Evolutionary conservation across 2,113 vertebrate species (phyloP).

Genomic region (Ahaetulla prasina): DNA sequence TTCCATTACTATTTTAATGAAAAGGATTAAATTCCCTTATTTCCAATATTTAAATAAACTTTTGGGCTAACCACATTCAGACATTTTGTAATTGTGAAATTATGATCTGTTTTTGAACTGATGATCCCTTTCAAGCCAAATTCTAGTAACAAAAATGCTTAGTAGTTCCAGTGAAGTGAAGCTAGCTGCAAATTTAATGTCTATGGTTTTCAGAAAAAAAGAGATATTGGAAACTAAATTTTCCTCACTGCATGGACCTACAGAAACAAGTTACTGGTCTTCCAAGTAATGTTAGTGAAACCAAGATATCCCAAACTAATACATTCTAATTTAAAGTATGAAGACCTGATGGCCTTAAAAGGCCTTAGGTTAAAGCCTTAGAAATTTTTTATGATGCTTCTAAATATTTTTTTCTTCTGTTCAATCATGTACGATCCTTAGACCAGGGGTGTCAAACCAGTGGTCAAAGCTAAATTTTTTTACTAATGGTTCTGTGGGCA

Average conservation of each 20-base stretch:
- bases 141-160: not conserved
- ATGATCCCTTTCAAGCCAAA: accelerated
- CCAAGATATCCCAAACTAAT: not conserved
- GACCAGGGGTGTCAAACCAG: too few relatives aligned
- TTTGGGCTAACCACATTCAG: not conserved
- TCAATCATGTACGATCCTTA: not conserved
- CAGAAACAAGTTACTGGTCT: not conserved
- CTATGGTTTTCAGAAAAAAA: not conserved
- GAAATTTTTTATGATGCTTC: not conserved
- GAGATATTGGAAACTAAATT: too few relatives aligned
- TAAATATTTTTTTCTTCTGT: not conserved
- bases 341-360: not conserved
- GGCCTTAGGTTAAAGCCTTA: not conserved
- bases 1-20: constrained; percentile 19
- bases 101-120: not conserved
- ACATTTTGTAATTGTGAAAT: not conserved
- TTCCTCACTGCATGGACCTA: not conserved
- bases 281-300: not conserved
- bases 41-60: not conserved
- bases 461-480: too few relatives aligned
- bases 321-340: not conserved
- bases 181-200: not conserved
- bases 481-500: too few relatives aligned
- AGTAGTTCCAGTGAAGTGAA: not conserved
- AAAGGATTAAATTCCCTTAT: not conserved